Percentiles rank a stretch among this genome's conserved stretches.
Conservation (phyloP, 1,140 invertebrate genomes). For the Pseudomyrmex flavicornis region DNA sequence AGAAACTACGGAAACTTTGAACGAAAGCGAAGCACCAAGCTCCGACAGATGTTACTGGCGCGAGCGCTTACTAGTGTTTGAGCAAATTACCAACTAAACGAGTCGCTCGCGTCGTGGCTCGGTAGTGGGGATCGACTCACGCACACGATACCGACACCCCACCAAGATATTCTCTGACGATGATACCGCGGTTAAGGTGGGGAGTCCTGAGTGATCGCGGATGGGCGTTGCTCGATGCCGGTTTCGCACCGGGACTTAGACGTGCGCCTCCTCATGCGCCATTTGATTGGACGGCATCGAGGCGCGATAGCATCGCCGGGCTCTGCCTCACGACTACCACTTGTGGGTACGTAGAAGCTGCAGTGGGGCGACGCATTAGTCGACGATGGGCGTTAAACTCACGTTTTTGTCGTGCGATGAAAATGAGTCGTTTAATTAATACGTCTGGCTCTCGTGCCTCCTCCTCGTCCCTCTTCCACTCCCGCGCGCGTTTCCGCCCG, state of each 20-base stretch:
- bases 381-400: conserved; percentile 84
- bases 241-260: conserved; percentile 28
- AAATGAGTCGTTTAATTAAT: conserved; percentile 86
- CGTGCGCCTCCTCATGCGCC: conserved; percentile 34
- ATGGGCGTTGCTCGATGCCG: conserved; percentile 55
- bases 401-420: conserved; percentile 83
- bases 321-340: conserved; percentile 17
- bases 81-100: conserved; percentile 85
- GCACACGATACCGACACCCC: conserved; percentile 11
- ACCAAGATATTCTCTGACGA: conserved; percentile 31
- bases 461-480: neutral
- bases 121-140: conserved; percentile 60
- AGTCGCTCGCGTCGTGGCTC: conserved; percentile 63
- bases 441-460: conserved; percentile 77
- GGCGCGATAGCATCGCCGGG: conserved; percentile 6
- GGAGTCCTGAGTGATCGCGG: conserved; percentile 30
- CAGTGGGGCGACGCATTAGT: conserved; percentile 79
- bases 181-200: neutral
- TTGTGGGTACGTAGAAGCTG: conserved; percentile 49
- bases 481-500: neutral
- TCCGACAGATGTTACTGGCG: conserved; percentile 81
- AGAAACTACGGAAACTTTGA: too few species aligned
- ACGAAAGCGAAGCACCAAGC: conserved; percentile 38
- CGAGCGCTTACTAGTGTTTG: conserved; percentile 84
- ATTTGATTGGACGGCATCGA: conserved; percentile 51